Conservation (phyloP, 2,888 invertebrate genomes). For the Epistrophe grossulariae region DNA sequence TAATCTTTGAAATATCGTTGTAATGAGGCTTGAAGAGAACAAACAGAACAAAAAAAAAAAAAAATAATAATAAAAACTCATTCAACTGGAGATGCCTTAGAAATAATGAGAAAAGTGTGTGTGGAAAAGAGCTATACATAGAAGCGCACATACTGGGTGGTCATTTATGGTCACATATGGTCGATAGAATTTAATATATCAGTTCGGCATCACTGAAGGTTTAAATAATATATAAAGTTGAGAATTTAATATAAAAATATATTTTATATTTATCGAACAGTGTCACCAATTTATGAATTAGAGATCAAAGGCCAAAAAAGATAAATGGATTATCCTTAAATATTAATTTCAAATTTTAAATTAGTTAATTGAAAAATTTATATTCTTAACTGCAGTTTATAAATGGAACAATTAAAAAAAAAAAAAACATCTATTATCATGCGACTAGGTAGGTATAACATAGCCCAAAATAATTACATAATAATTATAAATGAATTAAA, state of each 20-base stretch:
- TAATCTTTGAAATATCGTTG: constrained; percentile 51
- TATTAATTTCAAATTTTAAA: not conserved
- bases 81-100: constrained; percentile 38
- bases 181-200: not conserved
- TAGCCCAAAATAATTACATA: no score
- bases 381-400: no score
- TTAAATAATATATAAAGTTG: not conserved
- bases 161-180: constrained; percentile 4
- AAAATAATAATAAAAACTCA: constrained; percentile 31
- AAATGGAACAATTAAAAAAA: no score
- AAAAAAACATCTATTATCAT: no score
- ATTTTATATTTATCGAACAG: not conserved
- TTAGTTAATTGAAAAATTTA: no score
- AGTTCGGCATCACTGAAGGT: not conserved
- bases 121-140: constrained; percentile 16
- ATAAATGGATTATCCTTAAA: not conserved
- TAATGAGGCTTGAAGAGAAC: constrained; percentile 31
- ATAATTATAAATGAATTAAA: no score
- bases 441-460: no score
- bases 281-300: not conserved
- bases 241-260: not conserved
- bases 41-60: not conserved
- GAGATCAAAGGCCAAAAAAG: not conserved
- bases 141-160: not conserved
- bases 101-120: constrained; percentile 42